Base-by-base conservation (phyloP, 2,113 vertebrate species). In the Cinclus mexicanus region DNA sequence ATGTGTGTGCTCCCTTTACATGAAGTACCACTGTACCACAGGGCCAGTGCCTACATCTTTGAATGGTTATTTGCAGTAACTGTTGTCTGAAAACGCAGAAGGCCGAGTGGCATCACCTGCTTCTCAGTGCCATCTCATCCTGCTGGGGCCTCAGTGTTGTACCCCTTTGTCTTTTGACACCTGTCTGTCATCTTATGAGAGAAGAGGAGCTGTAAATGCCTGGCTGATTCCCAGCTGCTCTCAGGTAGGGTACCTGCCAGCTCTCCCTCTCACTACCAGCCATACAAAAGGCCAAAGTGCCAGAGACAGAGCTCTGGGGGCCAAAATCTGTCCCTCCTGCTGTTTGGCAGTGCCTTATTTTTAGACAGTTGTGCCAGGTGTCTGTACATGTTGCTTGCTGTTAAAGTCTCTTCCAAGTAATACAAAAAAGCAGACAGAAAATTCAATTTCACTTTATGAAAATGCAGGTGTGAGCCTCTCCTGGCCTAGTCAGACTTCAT, bases 401-500 rank as follows among this genome's bases (percentile, higher is more conserved):
- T 61, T 95, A 56, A 55, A 0, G 59, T 77, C 21, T 76, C 71
- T 90, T 88, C 64, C 44, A 86, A 80, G 61, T 80, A 61, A 55
- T 49, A 46, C 41, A 60, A 24, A 79, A 82, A 75, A 90, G 13
- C 37, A 65, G 41, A 69, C 41, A 88, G 70, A 91, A 93, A 80
- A 72, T 76, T 29, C 85, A 92, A 71, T 65, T 67, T 50, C 23
- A 29, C 12, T 93, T 71, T 29, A 14, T 83, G 37, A 44, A 85
- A 53, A 22, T n/a, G 31, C 53, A 49, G 39, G n/a, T 26, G 0
- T 1, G 8, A 91, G 24, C 37, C 5, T 11, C 42, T 91, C n/a
- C 25, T 83, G 49, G 44, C 22, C 50, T 65, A 52, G n/a, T 42
- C 26, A 52, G 56, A n/a, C 35, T 87, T 49, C 26, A 35, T 33